Conservation (phyloP, 1,140 invertebrate genomes). For the Microplitis mediator region DNA sequence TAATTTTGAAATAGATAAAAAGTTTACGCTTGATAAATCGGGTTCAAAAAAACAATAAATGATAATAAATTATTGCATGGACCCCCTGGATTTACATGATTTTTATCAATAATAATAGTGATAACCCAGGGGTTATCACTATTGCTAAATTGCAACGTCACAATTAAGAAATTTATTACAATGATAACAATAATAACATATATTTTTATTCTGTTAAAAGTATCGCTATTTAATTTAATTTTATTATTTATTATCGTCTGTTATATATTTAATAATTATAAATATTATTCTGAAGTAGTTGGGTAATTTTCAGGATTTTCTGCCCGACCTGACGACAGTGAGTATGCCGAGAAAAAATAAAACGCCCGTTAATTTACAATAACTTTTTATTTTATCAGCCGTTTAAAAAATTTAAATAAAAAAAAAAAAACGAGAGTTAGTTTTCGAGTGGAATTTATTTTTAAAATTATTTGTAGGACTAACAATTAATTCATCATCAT, state of each 20-base stretch:
- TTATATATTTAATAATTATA: not conserved
- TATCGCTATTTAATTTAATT: not conserved
- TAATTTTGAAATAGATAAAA: too few species aligned
- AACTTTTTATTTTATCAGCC: not conserved
- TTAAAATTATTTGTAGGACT: conserved; percentile 51
- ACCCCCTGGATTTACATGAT: not conserved
- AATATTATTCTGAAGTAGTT: conserved; percentile 51
- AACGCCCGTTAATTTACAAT: conserved; percentile 32
- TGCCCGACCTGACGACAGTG: conserved; percentile 63
- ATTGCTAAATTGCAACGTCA: not conserved
- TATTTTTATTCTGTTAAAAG: not conserved
- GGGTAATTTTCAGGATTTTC: conserved; percentile 65
- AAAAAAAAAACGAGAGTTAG: conserved; percentile 26
- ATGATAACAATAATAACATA: not conserved
- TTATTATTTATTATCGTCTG: not conserved
- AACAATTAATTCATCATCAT: conserved; percentile 43
- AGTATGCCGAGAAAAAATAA: conserved; percentile 49
- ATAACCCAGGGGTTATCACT: not conserved
- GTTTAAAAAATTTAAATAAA: not conserved
- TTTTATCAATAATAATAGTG: too few species aligned
- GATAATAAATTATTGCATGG: not conserved
- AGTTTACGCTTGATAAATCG: not conserved
- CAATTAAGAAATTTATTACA: not conserved
- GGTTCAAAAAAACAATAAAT: too few species aligned
- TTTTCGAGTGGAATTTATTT: conserved; percentile 59